These are phyloP conservation scores for Potamarius usumacintae DNA, from an alignment of 2,113 vertebrate genomes.

Conservation along the genomic window DNA sequence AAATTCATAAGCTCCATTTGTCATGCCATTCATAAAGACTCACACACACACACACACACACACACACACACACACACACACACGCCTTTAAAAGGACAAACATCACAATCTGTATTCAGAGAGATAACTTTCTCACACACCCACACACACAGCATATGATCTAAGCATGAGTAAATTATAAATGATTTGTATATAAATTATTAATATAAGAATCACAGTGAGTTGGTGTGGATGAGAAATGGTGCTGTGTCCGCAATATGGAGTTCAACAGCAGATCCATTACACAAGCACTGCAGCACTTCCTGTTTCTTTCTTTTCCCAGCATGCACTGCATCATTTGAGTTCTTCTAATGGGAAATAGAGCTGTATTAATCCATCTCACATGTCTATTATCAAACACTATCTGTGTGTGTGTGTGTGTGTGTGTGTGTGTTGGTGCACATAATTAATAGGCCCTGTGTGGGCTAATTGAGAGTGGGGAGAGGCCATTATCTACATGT, in stretches of 20 bases:
- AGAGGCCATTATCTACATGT: constrained; percentile 73
- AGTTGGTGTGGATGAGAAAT: not conserved
- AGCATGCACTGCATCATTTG: constrained; percentile 1
- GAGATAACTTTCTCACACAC: not conserved
- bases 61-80: no score
- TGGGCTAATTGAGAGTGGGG: constrained; percentile 85
- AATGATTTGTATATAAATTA: constrained; percentile 28
- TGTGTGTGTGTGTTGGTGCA: not conserved
- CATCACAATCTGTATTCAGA: not conserved
- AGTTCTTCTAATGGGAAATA: not conserved
- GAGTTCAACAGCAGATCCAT: not conserved
- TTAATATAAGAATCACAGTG: not conserved
- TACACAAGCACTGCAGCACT: not conserved
- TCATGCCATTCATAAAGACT: no score
- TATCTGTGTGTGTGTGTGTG: constrained; percentile 56
- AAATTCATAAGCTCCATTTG: no score
- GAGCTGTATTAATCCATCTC: not conserved
- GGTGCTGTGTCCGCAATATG: not conserved
- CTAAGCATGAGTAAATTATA: not conserved
- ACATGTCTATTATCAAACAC: not conserved
- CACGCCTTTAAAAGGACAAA: not conserved
- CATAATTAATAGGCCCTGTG: constrained; percentile 84
- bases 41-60: no score
- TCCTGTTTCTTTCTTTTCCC: constrained; percentile 2
- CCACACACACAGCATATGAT: not conserved